These are phyloP conservation scores for Hipposideros armiger DNA, from an alignment of 2,113 vertebrate genomes.

Conservation along the genomic window DNA sequence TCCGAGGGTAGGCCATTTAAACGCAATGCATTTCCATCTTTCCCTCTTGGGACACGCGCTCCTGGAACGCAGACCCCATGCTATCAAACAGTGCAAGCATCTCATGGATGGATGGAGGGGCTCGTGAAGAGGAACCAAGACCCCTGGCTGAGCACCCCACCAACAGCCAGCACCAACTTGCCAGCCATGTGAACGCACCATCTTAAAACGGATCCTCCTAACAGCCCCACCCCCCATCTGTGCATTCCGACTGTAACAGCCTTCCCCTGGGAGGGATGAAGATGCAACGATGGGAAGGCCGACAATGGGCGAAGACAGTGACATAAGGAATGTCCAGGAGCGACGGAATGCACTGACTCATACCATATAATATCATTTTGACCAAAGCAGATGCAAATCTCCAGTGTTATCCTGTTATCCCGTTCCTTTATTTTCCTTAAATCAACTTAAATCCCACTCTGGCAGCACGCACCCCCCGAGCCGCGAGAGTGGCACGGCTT, in stretches of 20 bases:
- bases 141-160: not conserved
- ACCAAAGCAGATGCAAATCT: not conserved
- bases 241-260: not conserved
- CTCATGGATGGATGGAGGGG: not conserved
- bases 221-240: too few species aligned
- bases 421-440: not conserved
- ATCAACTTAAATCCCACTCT: not conserved
- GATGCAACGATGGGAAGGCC: not conserved
- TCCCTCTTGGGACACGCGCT: not conserved
- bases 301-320: not conserved
- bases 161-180: not conserved
- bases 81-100: not conserved
- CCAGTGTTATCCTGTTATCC: not conserved
- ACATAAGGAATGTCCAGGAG: not conserved
- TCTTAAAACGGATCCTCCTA: not conserved
- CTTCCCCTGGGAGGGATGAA: not conserved
- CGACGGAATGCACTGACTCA: not conserved
- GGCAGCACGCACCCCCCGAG: too few species aligned
- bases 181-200: not conserved
- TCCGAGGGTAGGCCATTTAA: not conserved
- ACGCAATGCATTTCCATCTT: not conserved
- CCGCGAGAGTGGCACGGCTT: not conserved
- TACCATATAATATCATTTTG: not conserved
- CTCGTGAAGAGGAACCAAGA: not conserved
- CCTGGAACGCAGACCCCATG: not conserved